A percentile compares a stretch with the other conserved stretches of the same genome.
Evolutionary conservation across 2,888 invertebrate species (phyloP).

Genomic region (Hirtodrosophila alboralis): DNA sequence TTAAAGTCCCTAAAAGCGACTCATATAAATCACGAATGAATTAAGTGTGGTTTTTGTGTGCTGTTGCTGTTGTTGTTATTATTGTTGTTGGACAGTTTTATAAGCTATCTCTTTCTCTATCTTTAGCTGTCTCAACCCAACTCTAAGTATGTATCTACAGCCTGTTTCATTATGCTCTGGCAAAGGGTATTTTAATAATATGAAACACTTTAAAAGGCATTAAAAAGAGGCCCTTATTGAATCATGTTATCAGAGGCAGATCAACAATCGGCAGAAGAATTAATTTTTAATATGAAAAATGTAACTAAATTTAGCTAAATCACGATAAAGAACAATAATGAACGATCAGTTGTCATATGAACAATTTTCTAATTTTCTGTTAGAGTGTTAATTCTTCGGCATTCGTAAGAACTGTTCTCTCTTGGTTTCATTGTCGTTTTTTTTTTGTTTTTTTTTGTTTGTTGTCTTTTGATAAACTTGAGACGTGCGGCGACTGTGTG

Average conservation of each 20-base stretch:
- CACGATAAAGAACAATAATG: too few relatives aligned
- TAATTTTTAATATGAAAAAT: too few relatives aligned
- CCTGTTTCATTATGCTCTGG: slow-evolving; percentile 38
- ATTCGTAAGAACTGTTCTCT: too few relatives aligned
- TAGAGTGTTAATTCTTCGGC: too few relatives aligned
- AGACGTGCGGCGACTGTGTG: slow-evolving; percentile 66
- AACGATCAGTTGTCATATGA: too few relatives aligned
- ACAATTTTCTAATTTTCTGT: too few relatives aligned
- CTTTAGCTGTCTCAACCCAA: slow-evolving; percentile 23
- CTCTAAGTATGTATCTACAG: slow-evolving; percentile 7
- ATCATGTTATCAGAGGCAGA: too few relatives aligned
- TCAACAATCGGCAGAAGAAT: too few relatives aligned
- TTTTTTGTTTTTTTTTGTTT: slow-evolving; percentile 22
- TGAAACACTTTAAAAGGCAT: too few relatives aligned
- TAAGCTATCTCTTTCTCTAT: slow-evolving; percentile 25
- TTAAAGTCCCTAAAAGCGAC: slow-evolving; percentile 71
- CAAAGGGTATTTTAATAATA: too few relatives aligned
- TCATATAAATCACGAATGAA: slow-evolving; percentile 81
- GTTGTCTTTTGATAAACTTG: slow-evolving; percentile 72
- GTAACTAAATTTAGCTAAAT: too few relatives aligned
- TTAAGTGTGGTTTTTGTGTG: slow-evolving; percentile 66
- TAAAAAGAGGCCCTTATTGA: too few relatives aligned
- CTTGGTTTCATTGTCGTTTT: slow-evolving; percentile 38
- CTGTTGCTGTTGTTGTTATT: slow-evolving; percentile 21
- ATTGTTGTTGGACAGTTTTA: slow-evolving; percentile 29